Conservation (phyloP, 2,797 vertebrate genomes). For the Chrosomus eos region DNA sequence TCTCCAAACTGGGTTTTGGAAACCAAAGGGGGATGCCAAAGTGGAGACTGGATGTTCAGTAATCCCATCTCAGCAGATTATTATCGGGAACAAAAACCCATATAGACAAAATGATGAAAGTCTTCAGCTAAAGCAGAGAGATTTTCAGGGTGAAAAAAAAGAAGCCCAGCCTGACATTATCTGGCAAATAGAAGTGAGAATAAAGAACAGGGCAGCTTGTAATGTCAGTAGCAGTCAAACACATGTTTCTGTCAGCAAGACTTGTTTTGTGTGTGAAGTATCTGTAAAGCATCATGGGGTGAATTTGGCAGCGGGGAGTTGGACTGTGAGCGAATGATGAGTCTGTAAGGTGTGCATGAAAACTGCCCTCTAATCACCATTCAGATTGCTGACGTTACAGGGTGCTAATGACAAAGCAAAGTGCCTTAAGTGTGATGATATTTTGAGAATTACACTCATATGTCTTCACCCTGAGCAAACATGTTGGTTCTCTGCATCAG, state of each 20-base stretch:
- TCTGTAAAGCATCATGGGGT: constrained; percentile 21
- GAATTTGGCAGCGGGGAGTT: neutral
- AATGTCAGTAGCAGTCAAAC: constrained; percentile 21
- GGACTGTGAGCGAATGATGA: neutral
- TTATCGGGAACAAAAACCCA: constrained; percentile 5
- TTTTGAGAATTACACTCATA: neutral
- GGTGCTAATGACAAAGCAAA: neutral
- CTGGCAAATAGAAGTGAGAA: neutral
- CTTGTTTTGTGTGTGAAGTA: constrained; percentile 12
- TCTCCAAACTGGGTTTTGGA: neutral
- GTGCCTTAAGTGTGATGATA: neutral
- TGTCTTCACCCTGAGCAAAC: neutral
- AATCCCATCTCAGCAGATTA: constrained; percentile 17
- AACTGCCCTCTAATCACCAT: constrained; percentile 20
- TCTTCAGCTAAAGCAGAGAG: neutral
- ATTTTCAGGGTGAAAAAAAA: neutral
- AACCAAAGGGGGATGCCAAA: neutral
- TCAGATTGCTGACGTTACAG: neutral
- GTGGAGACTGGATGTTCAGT: constrained; percentile 13
- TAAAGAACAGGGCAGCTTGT: constrained; percentile 20
- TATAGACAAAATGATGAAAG: constrained; percentile 24
- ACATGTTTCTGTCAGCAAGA: constrained; percentile 1
- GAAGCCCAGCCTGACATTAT: neutral
- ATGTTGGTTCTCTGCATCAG: neutral
- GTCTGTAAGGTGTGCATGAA: neutral